A percentile compares a stretch with the other conserved stretches of the same genome.
Evolutionary conservation across 2,113 vertebrate genomes (phyloP).

Genomic region (Podarcis muralis): DNA sequence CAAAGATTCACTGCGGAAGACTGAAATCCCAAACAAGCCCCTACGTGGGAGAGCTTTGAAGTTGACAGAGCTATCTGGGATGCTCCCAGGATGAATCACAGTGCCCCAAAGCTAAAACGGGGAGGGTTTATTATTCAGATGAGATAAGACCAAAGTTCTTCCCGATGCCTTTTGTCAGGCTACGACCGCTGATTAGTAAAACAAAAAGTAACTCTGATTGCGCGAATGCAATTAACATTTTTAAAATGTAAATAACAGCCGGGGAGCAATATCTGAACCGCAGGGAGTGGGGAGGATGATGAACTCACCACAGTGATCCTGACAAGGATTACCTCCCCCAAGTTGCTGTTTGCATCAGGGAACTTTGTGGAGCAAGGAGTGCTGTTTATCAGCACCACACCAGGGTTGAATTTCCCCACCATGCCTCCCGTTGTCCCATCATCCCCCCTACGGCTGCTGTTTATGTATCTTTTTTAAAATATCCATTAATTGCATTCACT

Average conservation of each 20-base stretch:
- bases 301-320: background rate
- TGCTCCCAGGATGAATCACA: background rate
- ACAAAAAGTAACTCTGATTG: background rate
- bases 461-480: background rate
- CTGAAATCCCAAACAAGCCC: slow-evolving; percentile 3
- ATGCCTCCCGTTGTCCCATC: background rate
- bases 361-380: too few relatives aligned
- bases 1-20: background rate
- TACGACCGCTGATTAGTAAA: background rate
- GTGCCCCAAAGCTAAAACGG: background rate
- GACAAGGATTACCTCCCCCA: background rate
- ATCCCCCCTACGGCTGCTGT: background rate
- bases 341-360: background rate
- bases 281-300: background rate
- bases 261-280: background rate
- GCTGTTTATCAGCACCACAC: too few relatives aligned
- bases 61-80: background rate
- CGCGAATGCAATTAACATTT: background rate
- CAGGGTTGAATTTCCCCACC: too few relatives aligned
- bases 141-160: background rate
- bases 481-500: background rate
- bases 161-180: background rate
- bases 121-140: background rate
- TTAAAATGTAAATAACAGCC: background rate
- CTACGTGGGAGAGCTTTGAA: background rate